Evolutionary conservation across 2,797 vertebrate species (phyloP).

Genomic region (Tympanoctomys barrerae): DNA sequence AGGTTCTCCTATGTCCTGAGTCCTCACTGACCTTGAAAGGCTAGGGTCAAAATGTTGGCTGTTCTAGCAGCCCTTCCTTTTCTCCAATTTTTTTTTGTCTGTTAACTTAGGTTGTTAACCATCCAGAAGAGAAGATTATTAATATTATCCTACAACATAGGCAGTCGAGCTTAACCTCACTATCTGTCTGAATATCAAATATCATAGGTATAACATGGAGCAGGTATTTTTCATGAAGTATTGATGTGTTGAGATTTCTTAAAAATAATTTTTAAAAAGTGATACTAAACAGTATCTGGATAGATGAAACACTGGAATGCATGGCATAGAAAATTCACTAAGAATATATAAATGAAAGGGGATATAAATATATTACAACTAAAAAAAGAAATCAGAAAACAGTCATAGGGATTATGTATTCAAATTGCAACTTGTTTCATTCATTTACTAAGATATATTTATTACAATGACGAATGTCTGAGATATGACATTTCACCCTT

Average conservation of each 20-base stretch:
- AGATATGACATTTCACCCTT: not conserved
- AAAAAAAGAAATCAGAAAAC: not conserved
- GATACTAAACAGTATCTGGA: not conserved
- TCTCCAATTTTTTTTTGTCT: too few species aligned
- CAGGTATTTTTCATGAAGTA: too few species aligned
- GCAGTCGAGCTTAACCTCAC: too few species aligned
- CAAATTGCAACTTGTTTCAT: not conserved
- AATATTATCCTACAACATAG: too few species aligned
- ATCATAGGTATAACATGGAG: too few species aligned
- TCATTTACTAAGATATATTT: not conserved
- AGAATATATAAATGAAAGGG: not conserved
- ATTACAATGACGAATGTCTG: not conserved
- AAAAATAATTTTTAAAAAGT: slow-evolving; percentile 22
- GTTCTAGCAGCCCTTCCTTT: too few species aligned
- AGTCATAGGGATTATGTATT: not conserved
- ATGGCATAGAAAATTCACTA: not conserved
- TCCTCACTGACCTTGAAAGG: too few species aligned
- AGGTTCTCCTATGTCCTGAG: too few species aligned
- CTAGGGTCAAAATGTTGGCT: too few species aligned
- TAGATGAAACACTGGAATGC: not conserved
- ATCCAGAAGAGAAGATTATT: too few species aligned
- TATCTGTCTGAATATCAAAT: too few species aligned
- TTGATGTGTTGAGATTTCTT: not conserved
- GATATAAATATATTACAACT: not conserved
- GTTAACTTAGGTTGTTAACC: too few species aligned